These are phyloP conservation scores for Tachina fera DNA, from an alignment of 2,888 invertebrate genomes.

Conservation along the genomic window DNA sequence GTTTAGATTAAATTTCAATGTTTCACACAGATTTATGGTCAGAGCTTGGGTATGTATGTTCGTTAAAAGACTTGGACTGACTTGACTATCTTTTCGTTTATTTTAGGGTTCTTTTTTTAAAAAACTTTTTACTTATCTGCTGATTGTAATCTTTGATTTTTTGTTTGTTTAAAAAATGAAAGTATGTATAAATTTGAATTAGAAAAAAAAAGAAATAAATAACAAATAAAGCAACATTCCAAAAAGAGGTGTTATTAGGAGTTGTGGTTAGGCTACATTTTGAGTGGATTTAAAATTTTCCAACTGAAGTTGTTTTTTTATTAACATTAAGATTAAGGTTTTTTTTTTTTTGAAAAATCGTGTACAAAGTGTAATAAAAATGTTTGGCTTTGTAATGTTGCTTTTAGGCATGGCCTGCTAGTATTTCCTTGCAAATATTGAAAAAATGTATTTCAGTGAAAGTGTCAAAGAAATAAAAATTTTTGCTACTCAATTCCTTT, in stretches of 20 bases:
- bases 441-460: too few species aligned
- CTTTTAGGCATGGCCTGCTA: too few species aligned
- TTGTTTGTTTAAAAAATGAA: conserved; percentile 18
- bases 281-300: too few species aligned
- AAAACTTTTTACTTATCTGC: conserved; percentile 54
- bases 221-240: background rate
- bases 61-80: conserved; percentile 20
- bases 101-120: conserved; percentile 15
- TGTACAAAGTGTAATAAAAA: too few species aligned
- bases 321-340: too few species aligned
- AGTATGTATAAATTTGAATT: background rate
- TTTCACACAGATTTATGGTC: conserved; percentile 69
- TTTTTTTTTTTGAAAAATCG: too few species aligned
- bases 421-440: too few species aligned
- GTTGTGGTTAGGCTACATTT: too few species aligned
- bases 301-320: too few species aligned
- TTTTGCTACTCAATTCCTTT: too few species aligned
- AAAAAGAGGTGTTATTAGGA: conserved; percentile 1
- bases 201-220: background rate
- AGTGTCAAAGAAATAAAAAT: too few species aligned
- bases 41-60: conserved; percentile 50
- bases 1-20: conserved; percentile 67
- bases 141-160: conserved; percentile 55
- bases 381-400: too few species aligned
- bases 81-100: conserved; percentile 31